phyloP scores from a whole-genome alignment of 2,113 vertebrate species.

The Zosterops lateralis region DNA sequence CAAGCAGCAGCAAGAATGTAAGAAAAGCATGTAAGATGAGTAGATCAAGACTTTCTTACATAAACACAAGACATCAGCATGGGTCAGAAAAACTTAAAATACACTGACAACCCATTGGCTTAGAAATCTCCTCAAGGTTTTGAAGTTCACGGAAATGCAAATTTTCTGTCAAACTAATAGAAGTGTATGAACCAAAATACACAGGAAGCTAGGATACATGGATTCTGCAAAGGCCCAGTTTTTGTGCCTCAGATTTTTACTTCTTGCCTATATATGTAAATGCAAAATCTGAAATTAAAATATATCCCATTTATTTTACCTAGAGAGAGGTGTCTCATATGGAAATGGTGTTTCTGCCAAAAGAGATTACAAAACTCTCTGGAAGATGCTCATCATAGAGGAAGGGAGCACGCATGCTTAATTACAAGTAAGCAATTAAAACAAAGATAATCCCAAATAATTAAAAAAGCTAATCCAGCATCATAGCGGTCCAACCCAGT shows the following conservation, averaged over 20 bases:
- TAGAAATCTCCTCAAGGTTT: not conserved
- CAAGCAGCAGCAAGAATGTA: not conserved
- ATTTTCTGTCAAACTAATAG: not conserved
- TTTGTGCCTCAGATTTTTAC: not conserved
- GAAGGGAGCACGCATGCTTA: not conserved
- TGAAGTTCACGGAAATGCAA: not conserved
- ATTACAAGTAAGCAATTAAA: not conserved
- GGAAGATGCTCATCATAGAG: not conserved
- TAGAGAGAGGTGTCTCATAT: not conserved
- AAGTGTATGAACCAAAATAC: not conserved
- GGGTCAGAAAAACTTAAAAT: not conserved
- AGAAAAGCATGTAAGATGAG: not conserved
- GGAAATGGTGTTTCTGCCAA: not conserved
- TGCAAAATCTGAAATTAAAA: not conserved
- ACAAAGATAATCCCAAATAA: not conserved
- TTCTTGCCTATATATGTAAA: not conserved
- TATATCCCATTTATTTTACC: not conserved
- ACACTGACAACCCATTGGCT: not conserved
- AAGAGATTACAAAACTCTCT: not conserved
- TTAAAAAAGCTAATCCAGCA: not conserved
- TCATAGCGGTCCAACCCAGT: not conserved
- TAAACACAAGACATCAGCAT: not conserved
- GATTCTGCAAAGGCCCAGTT: not conserved
- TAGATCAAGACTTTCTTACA: not conserved
- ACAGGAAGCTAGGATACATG: not conserved